Evolutionary conservation across 2,113 vertebrate species (phyloP).

Genomic region (Chitala chitala): DNA sequence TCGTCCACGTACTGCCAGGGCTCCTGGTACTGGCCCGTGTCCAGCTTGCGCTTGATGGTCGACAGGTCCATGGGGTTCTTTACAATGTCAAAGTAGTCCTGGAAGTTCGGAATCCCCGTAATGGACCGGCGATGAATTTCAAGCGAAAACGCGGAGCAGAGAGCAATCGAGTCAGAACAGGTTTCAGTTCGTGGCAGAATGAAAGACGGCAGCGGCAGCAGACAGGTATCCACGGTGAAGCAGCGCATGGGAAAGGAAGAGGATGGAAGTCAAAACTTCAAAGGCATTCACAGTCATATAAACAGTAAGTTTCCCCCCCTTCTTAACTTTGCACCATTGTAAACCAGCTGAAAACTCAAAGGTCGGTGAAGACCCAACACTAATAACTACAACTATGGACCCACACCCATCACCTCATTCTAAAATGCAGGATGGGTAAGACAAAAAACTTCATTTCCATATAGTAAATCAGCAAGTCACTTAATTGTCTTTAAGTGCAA

Average conservation of each 20-base stretch:
- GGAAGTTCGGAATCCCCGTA: constrained; percentile 22
- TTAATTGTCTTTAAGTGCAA: background rate
- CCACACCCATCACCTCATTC: background rate
- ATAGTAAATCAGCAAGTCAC: too few species aligned
- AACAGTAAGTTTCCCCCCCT: background rate
- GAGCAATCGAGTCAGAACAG: background rate
- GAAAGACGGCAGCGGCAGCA: background rate
- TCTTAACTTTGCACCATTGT: constrained; percentile 17
- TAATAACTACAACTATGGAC: too few species aligned
- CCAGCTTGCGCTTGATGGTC: constrained; percentile 93
- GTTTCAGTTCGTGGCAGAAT: background rate
- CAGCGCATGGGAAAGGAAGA: constrained; percentile 1
- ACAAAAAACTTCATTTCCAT: too few species aligned
- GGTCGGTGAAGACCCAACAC: too few species aligned
- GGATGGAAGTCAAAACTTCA: background rate
- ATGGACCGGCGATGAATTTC: too few species aligned
- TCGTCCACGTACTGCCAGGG: constrained; percentile 98
- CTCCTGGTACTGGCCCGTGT: constrained; percentile 96
- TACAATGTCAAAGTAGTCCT: constrained; percentile 99
- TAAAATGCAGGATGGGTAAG: too few species aligned
- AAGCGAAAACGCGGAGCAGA: background rate
- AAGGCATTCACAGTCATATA: background rate
- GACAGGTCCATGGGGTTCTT: constrained; percentile 97
- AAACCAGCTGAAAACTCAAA: background rate
- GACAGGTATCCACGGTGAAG: background rate